Evolutionary conservation across 2,797 vertebrate species (phyloP), one percentile per base, ranked within the genome.

Genomic region (Sebastes baramenuke): DNA sequence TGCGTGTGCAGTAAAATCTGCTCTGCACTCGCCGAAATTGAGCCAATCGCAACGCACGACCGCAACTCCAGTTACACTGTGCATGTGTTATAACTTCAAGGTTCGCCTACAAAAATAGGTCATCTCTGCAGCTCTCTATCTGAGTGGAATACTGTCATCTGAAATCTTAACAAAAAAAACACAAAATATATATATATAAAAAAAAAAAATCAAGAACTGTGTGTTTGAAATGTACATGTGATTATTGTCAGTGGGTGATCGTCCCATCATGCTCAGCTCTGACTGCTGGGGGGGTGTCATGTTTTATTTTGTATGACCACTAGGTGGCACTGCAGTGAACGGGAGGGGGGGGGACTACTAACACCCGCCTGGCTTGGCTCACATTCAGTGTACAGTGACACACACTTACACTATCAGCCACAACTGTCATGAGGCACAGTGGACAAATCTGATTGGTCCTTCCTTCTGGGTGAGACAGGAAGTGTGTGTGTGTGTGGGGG

Each of bases 381-480:
- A 6, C 34, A n/a, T 54, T 64, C 75, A 65, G 34, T 18, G 38
- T 6, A 46, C 8, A 72, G 55, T 42, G 18, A 71, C 70, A 60
- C n/a, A 73, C 66, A 20, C 52, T 65, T 54, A 32, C 25, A 10
- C 54, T 62, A 27, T 65, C 74, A 24, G 58, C 20, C 65, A 49
- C 75, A 62, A 69, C 67, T 78, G 70, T 81, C 76, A 67, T 8
- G 84, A 90, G 85, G 91, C 86, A 91, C 85, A 79, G 75, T 36
- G 65, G 84, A 89, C 83, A 76, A 77, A 87, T 93, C 62, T 81
- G 84, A 91, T 71, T 86, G 83, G 81, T 87, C 77, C 82, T 79
- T 86, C 58, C 52, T 58, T 73, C 54, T 16, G 36, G 8, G 52
- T 79, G 67, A 77, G 29, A 74, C 54, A 66, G 79, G 58, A 84